phyloP scores from a whole-genome alignment of 1,140 invertebrate species.

The Cherax quadricarinatus region DNA sequence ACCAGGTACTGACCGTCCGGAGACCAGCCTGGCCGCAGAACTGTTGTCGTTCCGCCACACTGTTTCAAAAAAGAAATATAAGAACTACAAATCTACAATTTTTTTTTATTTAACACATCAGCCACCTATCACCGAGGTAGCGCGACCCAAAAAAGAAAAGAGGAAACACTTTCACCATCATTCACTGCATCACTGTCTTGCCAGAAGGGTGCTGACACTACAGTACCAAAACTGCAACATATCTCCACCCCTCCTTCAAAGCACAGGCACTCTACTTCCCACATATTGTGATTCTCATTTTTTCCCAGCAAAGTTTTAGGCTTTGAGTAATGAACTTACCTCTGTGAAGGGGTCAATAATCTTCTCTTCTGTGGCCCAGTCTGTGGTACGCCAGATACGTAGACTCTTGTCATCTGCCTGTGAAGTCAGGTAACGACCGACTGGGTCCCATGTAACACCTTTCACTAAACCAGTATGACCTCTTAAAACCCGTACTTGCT shows the following conservation, averaged over 20 bases:
- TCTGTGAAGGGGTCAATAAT: slow-evolving; percentile 95
- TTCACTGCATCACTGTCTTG: no score
- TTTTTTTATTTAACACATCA: no score
- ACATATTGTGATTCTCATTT: no score
- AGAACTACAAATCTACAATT: not conserved
- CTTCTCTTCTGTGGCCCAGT: slow-evolving; percentile 91
- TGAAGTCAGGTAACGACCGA: slow-evolving; percentile 96
- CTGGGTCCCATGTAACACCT: slow-evolving; percentile 99
- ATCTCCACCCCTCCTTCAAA: no score
- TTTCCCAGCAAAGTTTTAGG: no score
- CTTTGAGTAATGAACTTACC: slow-evolving; percentile 75
- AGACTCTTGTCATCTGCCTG: slow-evolving; percentile 98
- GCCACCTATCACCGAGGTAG: not conserved
- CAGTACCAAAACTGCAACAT: no score
- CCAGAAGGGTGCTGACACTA: no score
- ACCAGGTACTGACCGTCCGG: slow-evolving; percentile 96
- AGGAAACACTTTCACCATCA: no score
- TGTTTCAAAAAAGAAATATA: slow-evolving; percentile 74
- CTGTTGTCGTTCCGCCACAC: slow-evolving; percentile 95
- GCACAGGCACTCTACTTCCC: no score
- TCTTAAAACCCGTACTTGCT: slow-evolving; percentile 77
- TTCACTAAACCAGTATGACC: slow-evolving; percentile 96
- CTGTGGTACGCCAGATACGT: slow-evolving; percentile 94
- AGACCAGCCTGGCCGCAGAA: slow-evolving; percentile 95
- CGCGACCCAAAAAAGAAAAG: not conserved